Evolutionary conservation across 2,888 invertebrate genomes (phyloP), one percentile per base, ranked within the genome.

Genomic region (Thereva unica): DNA sequence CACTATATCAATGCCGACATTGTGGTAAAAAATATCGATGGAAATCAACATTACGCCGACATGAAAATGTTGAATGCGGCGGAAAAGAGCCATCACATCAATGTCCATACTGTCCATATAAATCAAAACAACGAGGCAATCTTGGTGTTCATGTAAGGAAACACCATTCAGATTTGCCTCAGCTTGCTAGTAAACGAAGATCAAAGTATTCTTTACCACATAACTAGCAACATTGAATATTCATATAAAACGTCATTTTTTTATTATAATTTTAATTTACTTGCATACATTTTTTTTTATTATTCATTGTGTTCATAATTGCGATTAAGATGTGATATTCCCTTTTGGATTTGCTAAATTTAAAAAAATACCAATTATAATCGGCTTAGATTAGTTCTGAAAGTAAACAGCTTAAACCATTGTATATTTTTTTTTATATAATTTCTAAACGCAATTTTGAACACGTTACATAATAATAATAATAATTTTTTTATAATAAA

Each of bases 1-100:
- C 78, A 0, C 74, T 76, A 0, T 78, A 74, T 69, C 72, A 79
- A 75, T 92, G 92, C 75, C 84, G 89, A 40, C 90, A 90, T 77
- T 92, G 92, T 81, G 91, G 91, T 69, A 92, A 91, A 79, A 85
- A 88, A 71, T 92, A 92, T 80, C 86, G 92, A 74, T 92, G 92
- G 91, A 92, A 90, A 81, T 91, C 91, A 67, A 92, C 92, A 59
- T 85, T 91, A 83, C 85, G 89, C 40, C 86, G 90, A 8, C 92
- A 92, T 82, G 91, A 90, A 80, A 89, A 87, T 82, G 90, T 91
- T 67, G 91, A 91, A 80, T 91, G 91, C 79, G 89, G 91, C 42
- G 90, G 90, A 70, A 92, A 91, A 78, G 88, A 90, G 70, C 91
- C 91, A 0, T 84, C 88, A 64, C 91, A 91, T 80, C 88, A 89